Conservation (phyloP, 2,797 vertebrate species). For the Yasuhikotakia modesta region DNA sequence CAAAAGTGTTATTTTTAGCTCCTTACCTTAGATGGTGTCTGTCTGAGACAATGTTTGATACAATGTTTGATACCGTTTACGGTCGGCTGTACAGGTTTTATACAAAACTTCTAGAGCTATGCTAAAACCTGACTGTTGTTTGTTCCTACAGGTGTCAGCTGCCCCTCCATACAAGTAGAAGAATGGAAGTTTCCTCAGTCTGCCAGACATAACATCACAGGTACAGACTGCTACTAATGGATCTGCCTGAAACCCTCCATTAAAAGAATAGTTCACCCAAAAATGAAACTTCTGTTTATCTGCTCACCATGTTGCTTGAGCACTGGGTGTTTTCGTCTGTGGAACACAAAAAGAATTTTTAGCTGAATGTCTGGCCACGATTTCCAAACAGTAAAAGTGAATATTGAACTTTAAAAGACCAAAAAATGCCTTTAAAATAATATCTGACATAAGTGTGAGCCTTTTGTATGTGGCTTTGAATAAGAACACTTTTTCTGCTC, state of each 20-base stretch:
- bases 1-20: slow-evolving; percentile 51
- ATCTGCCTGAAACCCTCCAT: not conserved
- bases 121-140: slow-evolving; percentile 29
- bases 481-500: too few species aligned
- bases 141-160: slow-evolving; percentile 67
- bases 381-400: not conserved
- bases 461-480: too few species aligned
- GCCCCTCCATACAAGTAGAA: slow-evolving; percentile 76
- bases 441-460: too few species aligned
- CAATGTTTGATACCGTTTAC: slow-evolving; percentile 42
- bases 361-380: not conserved
- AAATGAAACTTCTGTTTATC: not conserved
- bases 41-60: slow-evolving; percentile 43
- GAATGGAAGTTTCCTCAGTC: slow-evolving; percentile 80
- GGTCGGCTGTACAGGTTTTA: slow-evolving; percentile 18
- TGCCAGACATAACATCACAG: slow-evolving; percentile 75
- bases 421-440: not conserved
- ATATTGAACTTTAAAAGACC: not conserved
- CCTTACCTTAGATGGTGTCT: slow-evolving; percentile 38
- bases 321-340: not conserved
- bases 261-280: not conserved
- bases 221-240: slow-evolving; percentile 60
- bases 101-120: slow-evolving; percentile 29
- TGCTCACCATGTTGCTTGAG: not conserved
- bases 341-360: not conserved